Evolutionary conservation across 2,888 invertebrate species (phyloP), one percentile per base, ranked within the genome.

Genomic region (Mongoloraphidia duomilia): DNA sequence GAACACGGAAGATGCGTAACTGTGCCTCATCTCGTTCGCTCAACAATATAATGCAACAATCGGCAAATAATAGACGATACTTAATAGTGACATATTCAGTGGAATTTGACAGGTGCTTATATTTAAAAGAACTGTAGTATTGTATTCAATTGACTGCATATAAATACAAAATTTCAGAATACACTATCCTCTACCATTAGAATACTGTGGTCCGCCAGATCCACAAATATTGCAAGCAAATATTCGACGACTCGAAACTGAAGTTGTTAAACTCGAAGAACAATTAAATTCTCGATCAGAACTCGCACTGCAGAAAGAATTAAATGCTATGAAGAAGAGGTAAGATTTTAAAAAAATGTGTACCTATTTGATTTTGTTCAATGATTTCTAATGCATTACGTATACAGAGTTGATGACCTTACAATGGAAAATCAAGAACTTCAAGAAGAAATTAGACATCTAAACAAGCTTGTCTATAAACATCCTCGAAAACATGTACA

Each of bases 161-260:
- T 53, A 55, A 56, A 50, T 53, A 52, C 55, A 46, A 45, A 50
- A 44, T 51, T 45, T 49, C 52, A 69, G 73, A 60, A 73, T 74
- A 55, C 69, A 73, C 58, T 75, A 75, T 60, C 74, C 74, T 14
- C 59, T 75, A 50, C 71, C 73, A 9, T 54, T 75, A 57, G 73
- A 74, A 55, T 74, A 74, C 56, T 70, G 70, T 54, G 74, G 73
- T 26, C 67, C 69, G 34, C 75, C 75, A 12, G 71, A 74, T 62
- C 69, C 73, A 12, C 52, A 61, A 43, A 60, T 72, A 51, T 61
- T 75, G 41, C 73, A 74, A 63, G 63, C 65, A 2, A 74, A 70
- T 2, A 73, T 75, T 44, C 61, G 65, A 47, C 65, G 65, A 57
- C 58, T 75, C 37, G 71, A 72, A 56, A 56, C 63, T 8, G 74